Evolutionary conservation across 2,113 vertebrate species (phyloP).

Genomic region (Brachyhypopomus occidentalis): DNA sequence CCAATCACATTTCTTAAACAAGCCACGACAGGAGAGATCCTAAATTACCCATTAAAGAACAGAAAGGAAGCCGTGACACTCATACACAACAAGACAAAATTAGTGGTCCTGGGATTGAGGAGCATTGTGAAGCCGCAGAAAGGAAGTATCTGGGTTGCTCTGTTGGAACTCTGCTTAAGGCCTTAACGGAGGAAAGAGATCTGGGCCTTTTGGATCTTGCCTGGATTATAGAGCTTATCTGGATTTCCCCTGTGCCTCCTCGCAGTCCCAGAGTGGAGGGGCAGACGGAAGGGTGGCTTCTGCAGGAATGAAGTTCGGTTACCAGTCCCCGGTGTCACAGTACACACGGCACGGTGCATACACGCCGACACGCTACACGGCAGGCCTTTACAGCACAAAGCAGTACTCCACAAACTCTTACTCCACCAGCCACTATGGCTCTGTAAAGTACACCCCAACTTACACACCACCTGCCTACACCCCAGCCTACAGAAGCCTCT

Average conservation of each 20-base stretch:
- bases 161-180: conserved; percentile 17
- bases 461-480: conserved; percentile 56
- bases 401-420: conserved; percentile 58
- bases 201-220: conserved; percentile 10
- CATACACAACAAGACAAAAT: background rate
- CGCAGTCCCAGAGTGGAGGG: conserved; percentile 29
- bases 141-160: background rate
- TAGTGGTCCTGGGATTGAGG: background rate
- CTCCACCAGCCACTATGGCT: conserved; percentile 36
- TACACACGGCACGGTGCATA: conserved; percentile 59
- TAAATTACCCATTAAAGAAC: background rate
- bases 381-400: conserved; percentile 57
- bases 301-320: conserved; percentile 83
- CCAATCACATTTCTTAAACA: background rate
- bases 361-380: conserved; percentile 61
- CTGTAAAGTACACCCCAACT: conserved; percentile 57
- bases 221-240: conserved; percentile 52
- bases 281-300: conserved; percentile 44
- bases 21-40: conserved; percentile 25
- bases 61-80: background rate
- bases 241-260: conserved; percentile 59
- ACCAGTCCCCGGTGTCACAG: conserved; percentile 64
- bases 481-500: conserved; percentile 61
- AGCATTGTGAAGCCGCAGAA: conserved; percentile 1
- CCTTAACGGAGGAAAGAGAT: background rate